These are phyloP conservation scores for Aspiorhynchus laticeps DNA, from an alignment of 2,113 vertebrate genomes.

Conservation along the genomic window DNA sequence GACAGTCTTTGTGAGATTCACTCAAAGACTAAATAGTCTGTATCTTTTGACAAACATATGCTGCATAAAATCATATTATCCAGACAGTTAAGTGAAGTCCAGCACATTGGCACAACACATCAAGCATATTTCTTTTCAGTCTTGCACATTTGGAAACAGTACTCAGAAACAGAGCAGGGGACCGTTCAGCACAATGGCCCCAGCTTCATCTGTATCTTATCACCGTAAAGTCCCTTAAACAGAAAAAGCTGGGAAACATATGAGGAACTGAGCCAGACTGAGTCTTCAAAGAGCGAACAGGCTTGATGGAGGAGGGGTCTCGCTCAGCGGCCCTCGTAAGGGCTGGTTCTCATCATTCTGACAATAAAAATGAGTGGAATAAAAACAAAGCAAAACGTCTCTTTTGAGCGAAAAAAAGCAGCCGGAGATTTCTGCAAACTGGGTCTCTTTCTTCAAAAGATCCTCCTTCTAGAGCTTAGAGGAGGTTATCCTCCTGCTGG, in stretches of 20 bases:
- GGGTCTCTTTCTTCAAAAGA: conserved; percentile 53
- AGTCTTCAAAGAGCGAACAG: conserved; percentile 70
- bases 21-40: not conserved
- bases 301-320: conserved; percentile 61
- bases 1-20: conserved; percentile 8
- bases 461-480: conserved; percentile 56
- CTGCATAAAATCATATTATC: not conserved
- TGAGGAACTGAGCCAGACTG: conserved; percentile 60
- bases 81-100: conserved; percentile 7
- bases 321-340: conserved; percentile 62
- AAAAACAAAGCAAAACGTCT: conserved; percentile 74
- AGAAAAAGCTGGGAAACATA: conserved; percentile 69
- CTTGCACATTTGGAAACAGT: conserved; percentile 5
- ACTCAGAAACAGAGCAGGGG: conserved; percentile 40
- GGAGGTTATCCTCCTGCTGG: conserved; percentile 57
- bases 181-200: conserved; percentile 65
- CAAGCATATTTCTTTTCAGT: conserved; percentile 10
- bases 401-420: conserved; percentile 28
- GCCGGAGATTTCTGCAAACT: conserved; percentile 64
- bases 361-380: conserved; percentile 75
- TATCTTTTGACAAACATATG: conserved; percentile 8
- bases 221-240: conserved; percentile 68
- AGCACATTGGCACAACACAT: conserved; percentile 11
- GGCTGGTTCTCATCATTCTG: conserved; percentile 79
- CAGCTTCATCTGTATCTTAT: conserved; percentile 78